These are phyloP conservation scores for Arctia plantaginis DNA, from an alignment of 2,888 invertebrate species.

Conservation along the genomic window DNA sequence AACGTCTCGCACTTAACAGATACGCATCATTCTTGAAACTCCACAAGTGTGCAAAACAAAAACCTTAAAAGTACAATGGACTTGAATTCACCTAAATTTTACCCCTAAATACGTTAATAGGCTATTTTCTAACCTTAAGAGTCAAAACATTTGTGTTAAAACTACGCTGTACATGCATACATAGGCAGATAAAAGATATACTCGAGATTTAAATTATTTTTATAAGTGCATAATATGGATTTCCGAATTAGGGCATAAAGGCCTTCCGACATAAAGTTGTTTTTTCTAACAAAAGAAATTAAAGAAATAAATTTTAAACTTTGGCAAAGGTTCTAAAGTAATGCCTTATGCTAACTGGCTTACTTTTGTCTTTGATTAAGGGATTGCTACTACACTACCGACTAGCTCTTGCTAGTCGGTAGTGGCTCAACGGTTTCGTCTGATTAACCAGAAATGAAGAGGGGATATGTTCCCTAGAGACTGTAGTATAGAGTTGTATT, in stretches of 20 bases:
- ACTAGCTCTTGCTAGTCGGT: not conserved
- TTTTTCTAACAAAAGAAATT: not conserved
- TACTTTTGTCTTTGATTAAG: not conserved
- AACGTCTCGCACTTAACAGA: slow-evolving; percentile 6
- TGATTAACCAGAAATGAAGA: not conserved
- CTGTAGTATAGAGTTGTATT: not conserved
- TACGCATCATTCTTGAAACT: slow-evolving; percentile 5
- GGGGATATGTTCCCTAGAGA: not conserved
- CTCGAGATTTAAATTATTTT: not conserved
- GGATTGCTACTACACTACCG: not conserved
- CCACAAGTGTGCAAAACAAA: not conserved
- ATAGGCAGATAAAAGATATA: not conserved
- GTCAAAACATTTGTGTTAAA: not conserved
- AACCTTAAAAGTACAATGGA: not conserved
- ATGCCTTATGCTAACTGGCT: not conserved
- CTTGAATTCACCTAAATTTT: not conserved
- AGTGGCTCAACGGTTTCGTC: not conserved
- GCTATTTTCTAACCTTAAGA: not conserved
- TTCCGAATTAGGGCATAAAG: not conserved
- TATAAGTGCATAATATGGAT: not conserved
- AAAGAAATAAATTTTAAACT: not conserved
- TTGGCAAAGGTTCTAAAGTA: no score
- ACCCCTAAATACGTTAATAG: not conserved
- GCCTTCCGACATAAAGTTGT: not conserved
- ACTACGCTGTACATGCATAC: not conserved